Conservation (phyloP, 2,113 vertebrate genomes). For the Atherinomorus stipes region DNA sequence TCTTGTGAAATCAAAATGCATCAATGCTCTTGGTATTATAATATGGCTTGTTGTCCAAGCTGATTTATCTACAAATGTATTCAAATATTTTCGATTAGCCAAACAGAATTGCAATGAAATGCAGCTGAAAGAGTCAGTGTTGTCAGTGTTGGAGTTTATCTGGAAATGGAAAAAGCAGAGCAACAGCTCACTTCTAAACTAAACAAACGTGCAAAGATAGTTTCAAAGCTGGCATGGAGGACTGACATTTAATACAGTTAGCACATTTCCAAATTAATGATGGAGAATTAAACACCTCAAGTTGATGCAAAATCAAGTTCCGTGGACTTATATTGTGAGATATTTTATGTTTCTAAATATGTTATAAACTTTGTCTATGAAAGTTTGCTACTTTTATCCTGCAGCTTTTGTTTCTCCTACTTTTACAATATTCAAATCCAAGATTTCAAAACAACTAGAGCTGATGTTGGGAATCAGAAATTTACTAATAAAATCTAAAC, state of each 20-base stretch:
- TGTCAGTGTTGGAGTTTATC: background rate
- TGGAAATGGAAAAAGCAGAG: background rate
- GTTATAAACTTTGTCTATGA: background rate
- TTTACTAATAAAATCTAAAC: background rate
- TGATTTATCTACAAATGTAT: slow-evolving; percentile 25
- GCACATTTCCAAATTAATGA: too few species aligned
- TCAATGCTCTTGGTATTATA: background rate
- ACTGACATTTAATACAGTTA: background rate
- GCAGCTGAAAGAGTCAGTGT: background rate
- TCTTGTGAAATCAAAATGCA: slow-evolving; percentile 22
- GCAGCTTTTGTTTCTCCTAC: background rate
- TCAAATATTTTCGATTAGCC: slow-evolving; percentile 11
- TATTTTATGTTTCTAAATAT: background rate
- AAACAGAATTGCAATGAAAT: slow-evolving; percentile 37
- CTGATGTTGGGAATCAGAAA: background rate
- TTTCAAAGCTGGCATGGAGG: slow-evolving; percentile 4
- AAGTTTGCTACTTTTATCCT: background rate
- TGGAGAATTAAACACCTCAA: background rate
- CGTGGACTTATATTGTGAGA: background rate
- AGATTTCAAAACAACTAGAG: background rate
- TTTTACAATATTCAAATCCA: background rate
- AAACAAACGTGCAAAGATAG: too few species aligned
- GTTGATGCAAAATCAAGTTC: background rate
- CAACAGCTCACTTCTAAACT: background rate
- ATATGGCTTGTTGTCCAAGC: background rate